Evolutionary conservation across 2,888 invertebrate species (phyloP), one percentile per base, ranked within the genome.

Genomic region (Meliscaeva auricollis): DNA sequence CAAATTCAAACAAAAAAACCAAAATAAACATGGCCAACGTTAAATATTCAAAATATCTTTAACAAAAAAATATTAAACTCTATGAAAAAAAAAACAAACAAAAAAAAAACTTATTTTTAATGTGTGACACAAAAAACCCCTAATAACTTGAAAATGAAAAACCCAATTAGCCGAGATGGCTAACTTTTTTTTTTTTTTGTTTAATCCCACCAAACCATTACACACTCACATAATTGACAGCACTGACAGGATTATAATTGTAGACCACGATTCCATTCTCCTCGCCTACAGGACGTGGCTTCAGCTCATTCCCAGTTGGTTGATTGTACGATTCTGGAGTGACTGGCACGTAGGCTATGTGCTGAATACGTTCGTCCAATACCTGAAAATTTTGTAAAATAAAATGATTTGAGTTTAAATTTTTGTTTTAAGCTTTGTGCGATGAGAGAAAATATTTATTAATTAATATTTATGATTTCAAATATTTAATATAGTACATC

Each of bases 251-350:
- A 90, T 95, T 96, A 90, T 97, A 97, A 89, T 96, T 96, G 91
- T 95, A 97, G 78, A 97, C 95, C 17, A 97, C 95, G 13, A 95
- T 95, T 62, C 97, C 97, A 87, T 95, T 95, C 89, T 97, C 97
- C 90, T 97, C 97, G 13, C 97, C 97, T 6, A 97, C 95, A 2
- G 97, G 97, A 90, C 96, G 96, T 50, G 97, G 97, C 90, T 95
- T 95, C 22, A 96, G 94, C 92, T 97, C 97, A 89, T 95, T 94
- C 56, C 97, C 97, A 26, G 95, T 95, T 48, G 95, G 93, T 60
- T 94, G 93, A 91, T 97, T 98, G 91, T 97, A 97, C 0, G 96
- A 95, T 90, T 98, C 98, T 52, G 96, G 96, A 46, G 94, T 93
- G 1, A 94, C 91, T 5, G 97, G 96, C 87, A 93, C 93, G 93